These are phyloP conservation scores for Diaprepes abbreviatus DNA, from an alignment of 2,888 invertebrate species.

Conservation along the genomic window DNA sequence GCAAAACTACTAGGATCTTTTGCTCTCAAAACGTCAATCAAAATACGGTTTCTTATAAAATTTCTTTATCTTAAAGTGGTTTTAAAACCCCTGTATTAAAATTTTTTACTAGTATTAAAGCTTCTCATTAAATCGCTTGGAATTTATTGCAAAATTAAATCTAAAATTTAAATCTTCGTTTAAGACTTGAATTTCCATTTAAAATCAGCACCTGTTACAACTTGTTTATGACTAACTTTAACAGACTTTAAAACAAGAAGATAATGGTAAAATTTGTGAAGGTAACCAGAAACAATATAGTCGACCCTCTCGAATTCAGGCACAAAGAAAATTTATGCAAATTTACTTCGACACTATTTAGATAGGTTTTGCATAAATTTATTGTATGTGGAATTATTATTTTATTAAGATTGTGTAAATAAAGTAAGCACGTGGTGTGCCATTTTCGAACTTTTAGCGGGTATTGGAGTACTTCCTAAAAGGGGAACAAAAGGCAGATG, in stretches of 20 bases:
- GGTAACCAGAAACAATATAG: background rate
- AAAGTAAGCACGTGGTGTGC: background rate
- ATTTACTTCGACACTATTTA: background rate
- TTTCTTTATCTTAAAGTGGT: no score
- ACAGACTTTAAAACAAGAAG: slow-evolving; percentile 1
- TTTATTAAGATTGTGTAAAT: background rate
- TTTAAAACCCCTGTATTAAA: no score
- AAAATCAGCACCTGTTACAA: slow-evolving; percentile 23
- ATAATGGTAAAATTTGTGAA: slow-evolving; percentile 1
- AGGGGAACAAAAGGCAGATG: no score
- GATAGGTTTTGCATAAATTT: background rate
- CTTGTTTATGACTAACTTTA: background rate
- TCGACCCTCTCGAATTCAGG: background rate
- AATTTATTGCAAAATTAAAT: slow-evolving; percentile 7
- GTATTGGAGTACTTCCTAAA: no score
- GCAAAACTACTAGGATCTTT: no score
- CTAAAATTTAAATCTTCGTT: slow-evolving; percentile 21
- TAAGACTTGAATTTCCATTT: slow-evolving; percentile 19
- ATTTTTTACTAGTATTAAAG: no score
- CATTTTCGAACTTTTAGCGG: no score
- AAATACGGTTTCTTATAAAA: no score
- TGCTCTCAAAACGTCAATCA: no score
- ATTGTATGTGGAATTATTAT: background rate
- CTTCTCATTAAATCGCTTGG: background rate
- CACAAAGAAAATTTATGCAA: background rate